A percentile compares a stretch with the other conserved stretches of the same genome.
These are phyloP conservation scores for Gephyroberyx darwinii DNA, from an alignment of 2,797 vertebrate genomes.

Conservation along the genomic window DNA sequence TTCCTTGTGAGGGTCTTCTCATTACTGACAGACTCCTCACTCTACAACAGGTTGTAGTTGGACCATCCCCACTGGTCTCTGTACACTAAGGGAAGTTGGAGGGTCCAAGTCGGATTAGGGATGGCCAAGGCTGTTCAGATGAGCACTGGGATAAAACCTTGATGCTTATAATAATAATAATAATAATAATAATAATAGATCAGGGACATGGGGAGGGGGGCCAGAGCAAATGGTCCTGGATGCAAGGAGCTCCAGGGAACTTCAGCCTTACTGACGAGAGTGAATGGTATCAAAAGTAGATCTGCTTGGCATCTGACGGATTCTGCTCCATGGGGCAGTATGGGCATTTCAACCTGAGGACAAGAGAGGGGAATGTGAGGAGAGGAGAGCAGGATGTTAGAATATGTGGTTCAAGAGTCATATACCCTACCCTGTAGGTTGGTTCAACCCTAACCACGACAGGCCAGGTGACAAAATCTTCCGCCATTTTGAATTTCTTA, in stretches of 20 bases:
- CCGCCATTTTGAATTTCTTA: too few species aligned
- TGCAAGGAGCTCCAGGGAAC: slow-evolving; percentile 69
- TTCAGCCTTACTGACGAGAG: slow-evolving; percentile 65
- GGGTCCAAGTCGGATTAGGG: slow-evolving; percentile 60
- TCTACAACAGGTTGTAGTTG: slow-evolving; percentile 62
- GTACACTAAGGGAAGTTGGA: slow-evolving; percentile 71
- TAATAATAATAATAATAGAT: slow-evolving; percentile 19
- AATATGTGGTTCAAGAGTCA: neutral
- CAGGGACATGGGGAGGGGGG: slow-evolving; percentile 61
- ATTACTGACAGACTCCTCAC: slow-evolving; percentile 63
- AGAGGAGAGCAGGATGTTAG: slow-evolving; percentile 3
- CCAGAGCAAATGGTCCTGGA: slow-evolving; percentile 73
- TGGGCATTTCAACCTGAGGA: slow-evolving; percentile 89
- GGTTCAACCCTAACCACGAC: too few species aligned
- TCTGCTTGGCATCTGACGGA: slow-evolving; percentile 91
- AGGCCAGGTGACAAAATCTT: too few species aligned
- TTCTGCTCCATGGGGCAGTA: slow-evolving; percentile 96
- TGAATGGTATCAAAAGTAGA: slow-evolving; percentile 87
- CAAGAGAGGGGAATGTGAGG: neutral
- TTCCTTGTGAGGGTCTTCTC: slow-evolving; percentile 64
- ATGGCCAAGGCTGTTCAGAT: slow-evolving; percentile 69
- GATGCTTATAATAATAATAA: slow-evolving; percentile 68
- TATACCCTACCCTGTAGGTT: neutral
- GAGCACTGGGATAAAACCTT: slow-evolving; percentile 73
- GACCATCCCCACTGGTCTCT: slow-evolving; percentile 69